These are phyloP conservation scores for Anthoscopus minutus DNA, from an alignment of 2,113 vertebrate species.

Conservation along the genomic window DNA sequence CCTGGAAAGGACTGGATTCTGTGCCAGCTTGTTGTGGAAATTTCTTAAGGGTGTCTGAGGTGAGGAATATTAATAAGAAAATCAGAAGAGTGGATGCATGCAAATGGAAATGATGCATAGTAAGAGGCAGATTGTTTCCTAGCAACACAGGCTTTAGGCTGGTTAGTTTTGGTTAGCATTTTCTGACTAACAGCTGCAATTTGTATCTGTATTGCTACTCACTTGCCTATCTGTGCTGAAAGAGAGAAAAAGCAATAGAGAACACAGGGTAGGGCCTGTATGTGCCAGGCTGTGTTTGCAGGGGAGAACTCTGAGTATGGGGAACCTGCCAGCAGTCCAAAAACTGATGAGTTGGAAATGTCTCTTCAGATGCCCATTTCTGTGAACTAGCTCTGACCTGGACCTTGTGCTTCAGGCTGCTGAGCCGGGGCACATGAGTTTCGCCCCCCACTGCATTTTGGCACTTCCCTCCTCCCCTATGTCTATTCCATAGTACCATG, in stretches of 20 bases:
- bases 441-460: neutral
- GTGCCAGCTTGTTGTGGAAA: neutral
- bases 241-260: neutral
- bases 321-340: neutral
- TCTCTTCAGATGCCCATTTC: neutral
- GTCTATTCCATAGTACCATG: neutral
- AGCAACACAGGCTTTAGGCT: slow-evolving; percentile 35
- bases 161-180: slow-evolving; percentile 26
- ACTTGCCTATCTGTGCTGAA: neutral
- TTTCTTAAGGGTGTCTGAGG: neutral
- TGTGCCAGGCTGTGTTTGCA: neutral
- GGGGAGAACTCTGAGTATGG: neutral
- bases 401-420: neutral
- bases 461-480: neutral
- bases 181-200: slow-evolving; percentile 21
- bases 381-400: neutral
- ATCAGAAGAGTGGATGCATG: neutral
- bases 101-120: neutral
- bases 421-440: neutral
- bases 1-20: neutral
- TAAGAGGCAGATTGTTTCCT: slow-evolving; percentile 36
- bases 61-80: slow-evolving; percentile 25
- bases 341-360: neutral
- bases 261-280: neutral
- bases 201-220: neutral